Conservation (phyloP, 2,888 invertebrate species). For the Epinotia demarniana region DNA sequence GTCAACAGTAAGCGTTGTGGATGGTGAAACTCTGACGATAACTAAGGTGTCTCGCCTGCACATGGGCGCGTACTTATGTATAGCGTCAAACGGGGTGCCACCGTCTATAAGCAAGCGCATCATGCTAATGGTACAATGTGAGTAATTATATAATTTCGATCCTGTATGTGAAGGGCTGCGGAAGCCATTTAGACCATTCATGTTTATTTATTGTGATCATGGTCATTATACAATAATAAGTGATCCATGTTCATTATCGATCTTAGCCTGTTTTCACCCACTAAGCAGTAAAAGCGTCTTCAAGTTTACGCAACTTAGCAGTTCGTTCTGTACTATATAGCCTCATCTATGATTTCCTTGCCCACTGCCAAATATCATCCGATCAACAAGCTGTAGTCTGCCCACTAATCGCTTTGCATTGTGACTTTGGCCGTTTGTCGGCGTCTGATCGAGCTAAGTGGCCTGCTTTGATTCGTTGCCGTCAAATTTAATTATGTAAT, state of each 20-base stretch:
- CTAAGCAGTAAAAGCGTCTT: background rate
- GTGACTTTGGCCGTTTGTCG: too few relatives aligned
- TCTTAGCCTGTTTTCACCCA: background rate
- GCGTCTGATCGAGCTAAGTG: too few relatives aligned
- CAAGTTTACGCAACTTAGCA: background rate
- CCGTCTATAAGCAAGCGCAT: conserved; percentile 95
- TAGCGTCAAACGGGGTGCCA: conserved; percentile 96
- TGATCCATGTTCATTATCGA: background rate
- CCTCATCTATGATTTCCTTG: background rate
- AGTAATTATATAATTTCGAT: conserved; percentile 72
- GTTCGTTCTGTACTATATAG: background rate
- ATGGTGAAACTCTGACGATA: conserved; percentile 93
- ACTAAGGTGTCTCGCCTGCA: conserved; percentile 95
- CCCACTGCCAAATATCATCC: background rate
- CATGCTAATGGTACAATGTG: conserved; percentile 92
- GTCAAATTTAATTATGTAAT: background rate
- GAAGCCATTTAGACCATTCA: background rate
- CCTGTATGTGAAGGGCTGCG: background rate
- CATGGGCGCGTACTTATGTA: conserved; percentile 97
- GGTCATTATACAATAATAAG: too few relatives aligned
- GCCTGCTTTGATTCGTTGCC: too few relatives aligned
- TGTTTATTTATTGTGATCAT: too few relatives aligned
- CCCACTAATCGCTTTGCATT: background rate
- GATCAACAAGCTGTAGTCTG: background rate
- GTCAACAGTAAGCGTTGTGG: conserved; percentile 92